Conservation (phyloP, 35 echinoderm and acorn worm species). For the Ptychodera flava region DNA sequence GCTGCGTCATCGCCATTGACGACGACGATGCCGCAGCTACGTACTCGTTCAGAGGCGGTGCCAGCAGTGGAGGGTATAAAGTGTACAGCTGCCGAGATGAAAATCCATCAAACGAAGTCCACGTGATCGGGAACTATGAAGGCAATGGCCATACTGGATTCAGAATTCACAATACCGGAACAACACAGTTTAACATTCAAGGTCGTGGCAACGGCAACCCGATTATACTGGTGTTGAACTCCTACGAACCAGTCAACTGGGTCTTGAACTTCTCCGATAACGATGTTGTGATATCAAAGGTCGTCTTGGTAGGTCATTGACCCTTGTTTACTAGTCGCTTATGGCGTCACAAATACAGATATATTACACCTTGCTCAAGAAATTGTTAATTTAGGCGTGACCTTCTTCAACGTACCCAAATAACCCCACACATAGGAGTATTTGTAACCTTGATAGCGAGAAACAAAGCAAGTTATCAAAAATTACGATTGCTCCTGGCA, state of each 20-base stretch:
- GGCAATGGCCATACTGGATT: constrained; percentile 55
- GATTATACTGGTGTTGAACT: constrained; percentile 40
- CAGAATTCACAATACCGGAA: constrained; percentile 40
- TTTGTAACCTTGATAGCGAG: no score
- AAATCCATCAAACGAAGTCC: constrained; percentile 7
- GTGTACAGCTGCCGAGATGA: constrained; percentile 43
- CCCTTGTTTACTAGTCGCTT: no score
- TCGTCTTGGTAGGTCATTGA: constrained; percentile 57
- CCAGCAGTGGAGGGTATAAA: neutral
- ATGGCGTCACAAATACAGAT: no score
- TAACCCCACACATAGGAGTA: neutral
- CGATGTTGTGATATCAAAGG: constrained; percentile 30
- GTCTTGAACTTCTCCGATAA: constrained; percentile 12
- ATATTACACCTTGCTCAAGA: no score
- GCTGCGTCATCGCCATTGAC: constrained; percentile 47
- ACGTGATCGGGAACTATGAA: constrained; percentile 56
- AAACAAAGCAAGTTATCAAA: neutral
- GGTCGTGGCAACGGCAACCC: no score
- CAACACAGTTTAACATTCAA: constrained; percentile 41
- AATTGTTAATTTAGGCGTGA: neutral
- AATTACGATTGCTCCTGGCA: neutral
- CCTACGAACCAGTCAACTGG: constrained; percentile 76
- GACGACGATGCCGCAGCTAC: neutral
- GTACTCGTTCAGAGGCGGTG: constrained; percentile 19
- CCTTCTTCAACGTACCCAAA: no score